A percentile compares a stretch with the other conserved stretches of the same genome.
phyloP scores from a whole-genome alignment of 2,888 invertebrate genomes.

The Strigamia maritima region DNA sequence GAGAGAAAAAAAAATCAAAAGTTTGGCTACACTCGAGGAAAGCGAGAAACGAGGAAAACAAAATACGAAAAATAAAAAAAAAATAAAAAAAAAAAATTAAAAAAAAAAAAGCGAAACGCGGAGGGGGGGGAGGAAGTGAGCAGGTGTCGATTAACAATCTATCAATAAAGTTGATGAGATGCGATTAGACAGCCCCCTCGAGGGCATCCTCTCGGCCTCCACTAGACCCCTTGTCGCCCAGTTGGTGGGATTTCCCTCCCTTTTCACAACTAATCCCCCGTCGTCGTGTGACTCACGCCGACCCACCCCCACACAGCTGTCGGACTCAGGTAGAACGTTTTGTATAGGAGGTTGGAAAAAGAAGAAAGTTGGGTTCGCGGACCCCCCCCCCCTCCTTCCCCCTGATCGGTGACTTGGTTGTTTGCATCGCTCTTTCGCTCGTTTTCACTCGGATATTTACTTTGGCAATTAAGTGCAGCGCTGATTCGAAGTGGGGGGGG shows the following conservation, averaged over 20 bases:
- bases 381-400: neutral
- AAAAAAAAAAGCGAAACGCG: neutral
- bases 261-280: neutral
- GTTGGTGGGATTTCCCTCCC: slow-evolving; percentile 29
- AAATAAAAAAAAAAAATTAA: neutral
- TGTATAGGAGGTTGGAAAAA: neutral
- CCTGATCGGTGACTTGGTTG: neutral
- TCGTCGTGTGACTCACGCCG: neutral
- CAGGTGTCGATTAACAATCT: slow-evolving; percentile 35
- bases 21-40: neutral
- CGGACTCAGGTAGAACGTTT: neutral
- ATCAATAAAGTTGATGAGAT: slow-evolving; percentile 34
- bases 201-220: neutral
- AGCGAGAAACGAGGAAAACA: neutral
- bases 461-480: neutral
- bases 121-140: neutral
- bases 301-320: neutral
- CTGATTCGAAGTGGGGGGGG: neutral
- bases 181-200: slow-evolving; percentile 31
- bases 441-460: neutral
- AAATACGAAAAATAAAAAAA: neutral
- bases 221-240: slow-evolving; percentile 10
- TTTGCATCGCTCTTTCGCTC: neutral
- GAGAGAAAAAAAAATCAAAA: neutral
- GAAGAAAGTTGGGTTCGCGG: neutral